These are phyloP conservation scores for Somateria mollissima DNA, from an alignment of 2,797 vertebrate genomes.

Conservation along the genomic window DNA sequence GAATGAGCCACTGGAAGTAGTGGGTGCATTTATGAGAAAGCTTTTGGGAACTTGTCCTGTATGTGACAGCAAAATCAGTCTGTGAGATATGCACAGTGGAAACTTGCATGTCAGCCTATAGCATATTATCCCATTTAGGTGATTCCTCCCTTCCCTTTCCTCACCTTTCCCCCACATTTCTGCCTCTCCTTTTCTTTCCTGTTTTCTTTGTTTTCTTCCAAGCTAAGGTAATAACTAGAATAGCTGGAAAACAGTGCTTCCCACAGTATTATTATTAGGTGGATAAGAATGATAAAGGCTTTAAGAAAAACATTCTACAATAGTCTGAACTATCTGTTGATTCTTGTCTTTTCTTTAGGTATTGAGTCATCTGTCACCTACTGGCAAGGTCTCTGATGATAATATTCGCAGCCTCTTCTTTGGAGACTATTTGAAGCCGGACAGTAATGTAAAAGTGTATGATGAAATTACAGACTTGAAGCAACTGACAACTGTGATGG, in stretches of 20 bases:
- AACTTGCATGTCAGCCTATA: not conserved
- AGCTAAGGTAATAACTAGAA: not conserved
- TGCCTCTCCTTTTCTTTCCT: not conserved
- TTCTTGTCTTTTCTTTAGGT: conserved; percentile 77
- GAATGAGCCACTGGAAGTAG: not conserved
- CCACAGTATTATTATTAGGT: not conserved
- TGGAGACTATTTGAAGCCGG: conserved; percentile 86
- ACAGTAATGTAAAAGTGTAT: conserved; percentile 81
- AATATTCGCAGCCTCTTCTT: conserved; percentile 91
- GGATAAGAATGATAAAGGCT: not conserved
- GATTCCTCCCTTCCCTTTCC: not conserved
- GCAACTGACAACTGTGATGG: conserved; percentile 86
- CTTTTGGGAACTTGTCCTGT: not conserved
- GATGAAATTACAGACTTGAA: conserved; percentile 90
- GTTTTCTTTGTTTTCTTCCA: not conserved
- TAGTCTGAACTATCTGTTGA: not conserved
- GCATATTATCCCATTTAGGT: not conserved
- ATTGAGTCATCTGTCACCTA: conserved; percentile 84
- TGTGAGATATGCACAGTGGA: not conserved
- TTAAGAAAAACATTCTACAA: not conserved
- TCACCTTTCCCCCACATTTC: not conserved
- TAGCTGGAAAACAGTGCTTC: not conserved
- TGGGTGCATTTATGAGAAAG: not conserved
- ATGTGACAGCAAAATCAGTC: not conserved
- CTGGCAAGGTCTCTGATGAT: conserved; percentile 85